A percentile compares a stretch with the other conserved stretches of the same genome.
Conservation (phyloP, 2,797 vertebrate genomes). For the Melanogrammus aeglefinus region DNA sequence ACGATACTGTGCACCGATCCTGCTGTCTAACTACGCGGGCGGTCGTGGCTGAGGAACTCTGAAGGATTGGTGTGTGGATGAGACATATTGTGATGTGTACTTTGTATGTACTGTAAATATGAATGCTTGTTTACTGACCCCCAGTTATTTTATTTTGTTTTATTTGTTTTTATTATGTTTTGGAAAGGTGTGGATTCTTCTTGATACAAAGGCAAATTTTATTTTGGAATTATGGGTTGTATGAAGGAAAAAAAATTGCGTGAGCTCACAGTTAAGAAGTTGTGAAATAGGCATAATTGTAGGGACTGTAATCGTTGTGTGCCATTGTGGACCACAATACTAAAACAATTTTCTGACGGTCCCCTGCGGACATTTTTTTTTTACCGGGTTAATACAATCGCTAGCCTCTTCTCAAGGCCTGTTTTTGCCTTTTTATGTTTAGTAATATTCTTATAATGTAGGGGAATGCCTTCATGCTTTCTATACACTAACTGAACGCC, state of each 20-base stretch:
- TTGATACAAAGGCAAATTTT: conserved; percentile 48
- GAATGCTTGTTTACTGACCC: conserved; percentile 77
- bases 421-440: conserved; percentile 75
- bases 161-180: conserved; percentile 56
- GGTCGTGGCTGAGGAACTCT: conserved; percentile 26
- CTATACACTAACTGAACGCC: conserved; percentile 61
- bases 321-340: conserved; percentile 49
- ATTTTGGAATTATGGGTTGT: conserved; percentile 43
- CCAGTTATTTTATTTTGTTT: conserved; percentile 30
- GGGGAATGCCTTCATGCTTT: conserved; percentile 76
- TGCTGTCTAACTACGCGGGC: not conserved
- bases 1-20: conserved; percentile 10
- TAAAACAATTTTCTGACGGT: conserved; percentile 50
- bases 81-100: conserved; percentile 50
- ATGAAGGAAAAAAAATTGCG: conserved; percentile 23
- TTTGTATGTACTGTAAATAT: conserved; percentile 82
- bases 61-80: conserved; percentile 52
- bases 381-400: conserved; percentile 59
- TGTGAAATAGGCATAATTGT: conserved; percentile 48
- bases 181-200: conserved; percentile 54
- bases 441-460: conserved; percentile 71
- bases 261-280: conserved; percentile 47
- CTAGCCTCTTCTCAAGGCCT: conserved; percentile 72
- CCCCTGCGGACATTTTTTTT: conserved; percentile 44
- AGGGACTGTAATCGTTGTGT: conserved; percentile 51